Evolutionary conservation across 2,113 vertebrate species (phyloP).

Genomic region (Crypturellus undulatus): DNA sequence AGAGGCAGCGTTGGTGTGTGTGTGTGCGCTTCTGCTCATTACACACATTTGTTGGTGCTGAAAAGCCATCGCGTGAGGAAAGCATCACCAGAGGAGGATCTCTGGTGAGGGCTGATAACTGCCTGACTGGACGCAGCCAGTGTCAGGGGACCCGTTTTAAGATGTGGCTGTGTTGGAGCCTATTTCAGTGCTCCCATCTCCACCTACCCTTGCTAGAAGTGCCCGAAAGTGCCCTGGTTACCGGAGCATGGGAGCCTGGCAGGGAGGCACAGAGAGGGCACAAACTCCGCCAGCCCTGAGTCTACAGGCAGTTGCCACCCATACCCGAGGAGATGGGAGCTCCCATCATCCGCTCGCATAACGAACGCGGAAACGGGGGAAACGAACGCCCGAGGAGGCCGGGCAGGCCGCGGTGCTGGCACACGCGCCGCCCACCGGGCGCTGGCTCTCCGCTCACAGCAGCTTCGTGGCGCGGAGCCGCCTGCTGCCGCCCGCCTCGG

Average conservation of each 20-base stretch:
- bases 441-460: neutral
- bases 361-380: neutral
- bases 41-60: too few relatives aligned
- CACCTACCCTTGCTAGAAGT: too few relatives aligned
- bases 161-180: too few relatives aligned
- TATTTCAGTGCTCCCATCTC: too few relatives aligned
- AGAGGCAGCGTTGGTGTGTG: too few relatives aligned
- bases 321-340: neutral
- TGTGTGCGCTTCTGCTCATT: too few relatives aligned
- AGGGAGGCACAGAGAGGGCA: neutral
- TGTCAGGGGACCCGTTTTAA: neutral
- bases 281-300: neutral
- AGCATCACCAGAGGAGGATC: too few relatives aligned
- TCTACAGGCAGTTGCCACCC: too few relatives aligned
- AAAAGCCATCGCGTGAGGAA: neutral
- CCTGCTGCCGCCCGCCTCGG: neutral
- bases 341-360: too few relatives aligned
- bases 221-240: neutral
- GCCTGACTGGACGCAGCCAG: neutral
- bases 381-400: neutral
- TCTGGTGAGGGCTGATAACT: neutral
- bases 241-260: neutral
- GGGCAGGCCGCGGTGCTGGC: too few relatives aligned
- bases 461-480: too few relatives aligned
- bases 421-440: neutral